Conservation (phyloP, 2,113 vertebrate genomes). For the Cryptotis parvus region DNA sequence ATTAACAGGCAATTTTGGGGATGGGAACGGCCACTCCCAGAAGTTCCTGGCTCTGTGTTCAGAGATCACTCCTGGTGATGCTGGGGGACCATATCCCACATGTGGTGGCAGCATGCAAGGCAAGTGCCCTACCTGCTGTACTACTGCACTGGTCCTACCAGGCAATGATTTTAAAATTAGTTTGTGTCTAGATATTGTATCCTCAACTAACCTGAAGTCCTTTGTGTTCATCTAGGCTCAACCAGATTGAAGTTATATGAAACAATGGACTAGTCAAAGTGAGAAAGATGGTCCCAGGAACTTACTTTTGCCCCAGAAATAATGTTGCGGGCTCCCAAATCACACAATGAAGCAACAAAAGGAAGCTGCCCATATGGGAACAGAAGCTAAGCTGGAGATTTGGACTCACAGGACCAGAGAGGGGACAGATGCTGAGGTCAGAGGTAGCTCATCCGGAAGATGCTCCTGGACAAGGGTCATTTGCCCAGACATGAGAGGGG, state of each 20-base stretch:
- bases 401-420: background rate
- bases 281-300: background rate
- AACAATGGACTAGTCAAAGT: background rate
- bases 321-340: background rate
- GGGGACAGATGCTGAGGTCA: background rate
- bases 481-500: background rate
- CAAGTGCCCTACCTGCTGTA: too few relatives aligned
- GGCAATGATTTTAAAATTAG: background rate
- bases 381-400: background rate
- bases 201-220: background rate
- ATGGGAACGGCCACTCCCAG: too few relatives aligned
- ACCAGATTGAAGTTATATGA: background rate
- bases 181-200: background rate
- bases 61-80: too few relatives aligned
- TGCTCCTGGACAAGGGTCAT: rapidly evolving
- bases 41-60: too few relatives aligned
- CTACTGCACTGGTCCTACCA: too few relatives aligned
- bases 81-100: too few relatives aligned
- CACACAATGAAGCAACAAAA: background rate
- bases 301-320: background rate
- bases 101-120: too few relatives aligned
- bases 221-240: background rate
- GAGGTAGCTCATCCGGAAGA: background rate
- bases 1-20: background rate
- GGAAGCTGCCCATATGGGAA: background rate